Base-by-base conservation (phyloP, 1,140 invertebrate species). In the Littorina saxatilis region DNA sequence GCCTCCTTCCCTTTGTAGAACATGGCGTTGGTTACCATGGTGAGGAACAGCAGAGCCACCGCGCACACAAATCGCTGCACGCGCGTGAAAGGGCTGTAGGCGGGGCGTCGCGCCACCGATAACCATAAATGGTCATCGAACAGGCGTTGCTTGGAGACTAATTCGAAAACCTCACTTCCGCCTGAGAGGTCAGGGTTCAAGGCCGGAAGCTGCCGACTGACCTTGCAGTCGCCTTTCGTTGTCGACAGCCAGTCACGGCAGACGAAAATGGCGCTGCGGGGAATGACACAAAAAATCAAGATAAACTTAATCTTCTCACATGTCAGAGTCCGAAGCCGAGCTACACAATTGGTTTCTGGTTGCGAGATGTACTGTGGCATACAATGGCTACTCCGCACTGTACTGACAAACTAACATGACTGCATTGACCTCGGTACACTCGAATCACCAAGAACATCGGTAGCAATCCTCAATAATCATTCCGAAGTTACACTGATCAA, bases 201-300 rank as follows among this genome's bases (percentile, higher is more conserved):
- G 32, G 52, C 79, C n/a, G 75, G 80, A 27, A 84, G 23, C 9
- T 79, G 73, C 27, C 80, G 58, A 4, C 73, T 55, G 80, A 93
- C 91, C 85, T 90, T 72, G 27, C 94, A 93, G 87, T 94, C 93
- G n/a, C 89, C 91, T 86, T 93, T 91, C 81, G 94, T 92, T 3
- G 93, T 87, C 52, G 93, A 93, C 40, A 94, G 89, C 94, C 94
- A 94, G 47, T 90, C 86, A 77, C 93, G 87, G 47, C 83, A 89
- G 47, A 93, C 87, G 82, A 94, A 94, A 80, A 91, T 85, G 84
- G 88, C 93, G 74, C 92, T 92, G 76, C n/a, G n/a, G n/a, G n/a
- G n/a, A n/a, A n/a, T n/a, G n/a, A n/a, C n/a, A 40, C 4, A 20
- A 61, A 61, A 61, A 2, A 61, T 3, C 43, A 66, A 66, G n/a